Evolutionary conservation across 2,113 vertebrate species (phyloP), one percentile per base, ranked within the genome.

Genomic region (Microtus oregoni): DNA sequence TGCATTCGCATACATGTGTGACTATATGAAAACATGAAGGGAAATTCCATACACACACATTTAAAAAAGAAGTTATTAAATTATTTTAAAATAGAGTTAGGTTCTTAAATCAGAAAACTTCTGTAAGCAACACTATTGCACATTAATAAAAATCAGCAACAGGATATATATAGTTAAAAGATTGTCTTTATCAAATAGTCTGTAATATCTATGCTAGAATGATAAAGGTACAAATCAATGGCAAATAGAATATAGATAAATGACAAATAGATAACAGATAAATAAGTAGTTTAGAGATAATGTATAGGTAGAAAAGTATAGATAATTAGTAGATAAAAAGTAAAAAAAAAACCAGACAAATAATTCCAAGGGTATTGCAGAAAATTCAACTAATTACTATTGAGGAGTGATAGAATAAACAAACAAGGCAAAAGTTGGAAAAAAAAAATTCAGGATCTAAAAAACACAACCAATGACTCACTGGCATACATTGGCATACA

Each of bases 41-140:
- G 9, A 86, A 89, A n/a, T 72, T 70, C 12, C 11, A n/a, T 50
- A 70, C 78, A 65, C 76, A 76, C 1, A 70, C 5, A 26, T 38
- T 68, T 63, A 11, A 92, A 85, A 93, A 68, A 41, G 8, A 87
- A 83, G 1, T 0, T 67, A 44, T 44, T 92, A 70, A 0, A 61
- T 89, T 76, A 77, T 61, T 67, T 13, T 75, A 52, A 96, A 32
- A 78, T 4, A 4, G 65, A 78, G 72, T 11, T 32, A 8, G 28
- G 41, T 87, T 92, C n/a, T 88, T 82, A 93, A 41, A 22, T 26
- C 61, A 70, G 47, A 65, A 89, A 30, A 77, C 70, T 87, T 89
- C n/a, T 58, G 47, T 72, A 20, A 50, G 35, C 20, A 85, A 93
- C 10, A 86, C 44, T 61, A 73, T 93, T 93, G 86, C 13, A 75